Evolutionary conservation across 2,888 invertebrate genomes (phyloP).

Genomic region (Dryobotodes eremita): DNA sequence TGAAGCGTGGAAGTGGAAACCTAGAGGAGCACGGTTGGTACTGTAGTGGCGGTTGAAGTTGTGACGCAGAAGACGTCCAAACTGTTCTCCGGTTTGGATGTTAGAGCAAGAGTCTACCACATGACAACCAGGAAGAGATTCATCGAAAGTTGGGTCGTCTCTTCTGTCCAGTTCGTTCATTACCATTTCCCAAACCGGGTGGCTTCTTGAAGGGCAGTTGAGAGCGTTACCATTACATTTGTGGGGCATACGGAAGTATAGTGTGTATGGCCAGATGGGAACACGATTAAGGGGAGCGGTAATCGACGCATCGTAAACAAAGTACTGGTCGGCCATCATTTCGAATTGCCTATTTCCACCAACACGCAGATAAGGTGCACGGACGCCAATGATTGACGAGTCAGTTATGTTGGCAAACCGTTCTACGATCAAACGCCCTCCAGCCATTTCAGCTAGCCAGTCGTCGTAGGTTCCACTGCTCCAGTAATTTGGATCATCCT

Average conservation of each 20-base stretch:
- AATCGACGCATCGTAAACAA: conserved; percentile 98
- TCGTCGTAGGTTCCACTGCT: conserved; percentile 96
- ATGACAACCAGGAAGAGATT: conserved; percentile 97
- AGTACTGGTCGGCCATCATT: conserved; percentile 99
- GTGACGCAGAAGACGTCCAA: conserved; percentile 96
- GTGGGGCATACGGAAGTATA: conserved; percentile 99
- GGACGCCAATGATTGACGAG: conserved; percentile 96
- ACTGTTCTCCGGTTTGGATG: conserved; percentile 97
- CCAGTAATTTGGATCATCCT: conserved; percentile 98
- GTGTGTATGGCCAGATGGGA: conserved; percentile 99
- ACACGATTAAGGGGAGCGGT: conserved; percentile 97
- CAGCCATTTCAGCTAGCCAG: conserved; percentile 99
- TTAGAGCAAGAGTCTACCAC: conserved; percentile 98
- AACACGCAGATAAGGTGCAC: conserved; percentile 97
- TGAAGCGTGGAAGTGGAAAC: conserved; percentile 98
- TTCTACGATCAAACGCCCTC: conserved; percentile 96
- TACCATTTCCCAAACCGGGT: conserved; percentile 99
- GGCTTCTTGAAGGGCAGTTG: conserved; percentile 97
- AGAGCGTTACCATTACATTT: conserved; percentile 98
- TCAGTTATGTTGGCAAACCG: conserved; percentile 98
- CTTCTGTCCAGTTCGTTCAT: conserved; percentile 98
- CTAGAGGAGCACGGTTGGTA: conserved; percentile 97
- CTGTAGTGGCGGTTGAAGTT: conserved; percentile 98
- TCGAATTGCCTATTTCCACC: conserved; percentile 99
- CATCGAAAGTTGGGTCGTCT: conserved; percentile 98